These are phyloP conservation scores for Rachycentron canadum DNA, from an alignment of 2,797 vertebrate species.

Conservation along the genomic window DNA sequence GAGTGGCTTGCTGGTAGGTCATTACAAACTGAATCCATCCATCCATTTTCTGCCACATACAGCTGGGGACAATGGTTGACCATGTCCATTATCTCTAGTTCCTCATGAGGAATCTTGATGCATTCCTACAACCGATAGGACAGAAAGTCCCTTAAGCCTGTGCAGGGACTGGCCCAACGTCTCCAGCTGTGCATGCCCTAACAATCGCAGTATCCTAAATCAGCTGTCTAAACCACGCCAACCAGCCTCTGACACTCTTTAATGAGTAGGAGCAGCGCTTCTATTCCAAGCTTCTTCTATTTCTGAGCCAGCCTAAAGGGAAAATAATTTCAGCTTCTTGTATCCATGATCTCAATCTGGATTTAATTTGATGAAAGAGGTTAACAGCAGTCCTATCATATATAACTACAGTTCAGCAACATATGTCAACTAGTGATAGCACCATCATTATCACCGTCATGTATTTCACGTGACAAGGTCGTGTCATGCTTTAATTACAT, in stretches of 20 bases:
- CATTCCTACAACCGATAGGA: constrained; percentile 1
- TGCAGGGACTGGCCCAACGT: background rate
- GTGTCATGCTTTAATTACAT: constrained; percentile 10
- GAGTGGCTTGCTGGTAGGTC: constrained; percentile 32
- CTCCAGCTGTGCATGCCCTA: background rate
- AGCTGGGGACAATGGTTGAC: background rate
- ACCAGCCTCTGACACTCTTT: background rate
- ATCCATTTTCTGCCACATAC: constrained; percentile 49
- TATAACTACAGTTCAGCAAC: background rate
- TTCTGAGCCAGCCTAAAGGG: background rate
- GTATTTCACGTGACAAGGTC: constrained; percentile 2
- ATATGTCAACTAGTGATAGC: constrained; percentile 1
- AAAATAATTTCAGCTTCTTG: background rate
- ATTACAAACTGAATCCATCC: constrained; percentile 21
- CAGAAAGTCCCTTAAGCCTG: background rate
- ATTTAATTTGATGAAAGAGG: background rate
- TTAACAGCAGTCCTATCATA: background rate
- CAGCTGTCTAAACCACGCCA: background rate
- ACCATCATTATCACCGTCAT: background rate
- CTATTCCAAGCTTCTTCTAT: background rate
- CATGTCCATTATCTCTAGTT: background rate
- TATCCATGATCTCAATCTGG: constrained; percentile 15
- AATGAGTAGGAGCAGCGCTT: background rate
- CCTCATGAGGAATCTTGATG: background rate
- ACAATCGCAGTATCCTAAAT: constrained; percentile 4